Conservation (phyloP, 2,113 vertebrate genomes). For the Prolemur simus region DNA sequence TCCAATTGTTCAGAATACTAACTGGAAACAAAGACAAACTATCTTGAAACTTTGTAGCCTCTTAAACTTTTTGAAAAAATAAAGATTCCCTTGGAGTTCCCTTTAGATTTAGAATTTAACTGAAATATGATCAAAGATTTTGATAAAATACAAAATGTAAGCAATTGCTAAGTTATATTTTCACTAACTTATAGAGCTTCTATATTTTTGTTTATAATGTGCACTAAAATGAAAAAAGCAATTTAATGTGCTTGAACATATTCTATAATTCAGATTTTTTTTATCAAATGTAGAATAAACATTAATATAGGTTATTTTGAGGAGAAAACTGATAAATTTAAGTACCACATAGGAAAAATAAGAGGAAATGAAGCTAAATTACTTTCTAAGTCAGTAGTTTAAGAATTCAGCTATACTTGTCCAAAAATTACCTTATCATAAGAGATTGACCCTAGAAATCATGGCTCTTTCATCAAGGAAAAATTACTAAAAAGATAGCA, state of each 20-base stretch:
- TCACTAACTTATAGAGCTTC: not conserved
- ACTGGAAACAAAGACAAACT: not conserved
- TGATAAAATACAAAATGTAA: constrained; percentile 27
- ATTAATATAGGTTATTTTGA: not conserved
- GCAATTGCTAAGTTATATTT: not conserved
- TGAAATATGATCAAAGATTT: not conserved
- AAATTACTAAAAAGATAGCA: not conserved
- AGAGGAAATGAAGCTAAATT: not conserved
- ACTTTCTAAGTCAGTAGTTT: not conserved
- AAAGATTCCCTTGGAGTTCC: not conserved
- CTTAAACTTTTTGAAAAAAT: not conserved
- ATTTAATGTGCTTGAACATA: not conserved
- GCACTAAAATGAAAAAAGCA: not conserved
- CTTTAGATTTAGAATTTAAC: not conserved
- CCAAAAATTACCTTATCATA: not conserved
- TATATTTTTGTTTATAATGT: constrained; percentile 22
- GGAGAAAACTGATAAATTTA: not conserved
- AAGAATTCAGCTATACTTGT: not conserved
- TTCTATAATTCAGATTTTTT: not conserved
- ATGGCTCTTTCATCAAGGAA: not conserved
- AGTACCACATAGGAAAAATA: not conserved
- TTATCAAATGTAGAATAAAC: not conserved
- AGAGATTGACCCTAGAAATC: not conserved
- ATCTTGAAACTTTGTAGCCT: not conserved
- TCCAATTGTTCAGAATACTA: not conserved